Base-by-base conservation (phyloP, 2,113 vertebrate genomes). In the Eleginops maclovinus region DNA sequence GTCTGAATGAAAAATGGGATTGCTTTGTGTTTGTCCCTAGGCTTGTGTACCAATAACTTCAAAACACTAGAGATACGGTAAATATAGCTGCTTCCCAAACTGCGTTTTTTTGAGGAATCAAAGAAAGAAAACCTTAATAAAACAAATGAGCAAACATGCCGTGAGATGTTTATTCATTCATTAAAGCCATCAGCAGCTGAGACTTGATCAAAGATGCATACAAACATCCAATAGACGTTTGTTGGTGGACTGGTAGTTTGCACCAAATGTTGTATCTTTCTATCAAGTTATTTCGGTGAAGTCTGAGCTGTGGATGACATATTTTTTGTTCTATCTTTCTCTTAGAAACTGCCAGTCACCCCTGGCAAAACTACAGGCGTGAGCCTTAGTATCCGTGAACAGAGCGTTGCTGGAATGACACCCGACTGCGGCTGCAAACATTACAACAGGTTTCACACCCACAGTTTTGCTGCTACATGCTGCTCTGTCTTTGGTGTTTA, bases 41-140 rank as follows among this genome's bases (percentile, higher is more conserved):
- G 91, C 91, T 86, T 85, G 76, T 89, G 91, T 86, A 91, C 85
- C 80, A 85, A 88, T 88, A 91, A 89, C 88, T 91, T 92, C 82
- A 93, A 88, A 91, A 92, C 77, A 88, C 81, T 82, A 73, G 77
- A 76, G 64, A 81, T 85, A 88, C 19, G 68, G 87, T 88, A 91
- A 91, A 92, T 89, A 91, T 89, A 88, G 77, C 87, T 73, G 76
- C 85, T 88, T 69, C 47, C 58, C 62, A 76, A 88, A 90, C 79
- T 64, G 74, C 69, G 66, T 85, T 67, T 78, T 88, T 36, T 81
- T 74, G 78, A 79, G 53, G 77, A 77, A 88, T 65, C 40, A 84
- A 79, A 81, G 61, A 72, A 54, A 54, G 50, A 82, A 77, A 84
- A 66, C 58, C 36, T 66, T 26, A 60, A 82, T 65, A 79, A 81